phyloP scores from a whole-genome alignment of 2,888 invertebrate genomes.

The Scotopteryx bipunctaria region DNA sequence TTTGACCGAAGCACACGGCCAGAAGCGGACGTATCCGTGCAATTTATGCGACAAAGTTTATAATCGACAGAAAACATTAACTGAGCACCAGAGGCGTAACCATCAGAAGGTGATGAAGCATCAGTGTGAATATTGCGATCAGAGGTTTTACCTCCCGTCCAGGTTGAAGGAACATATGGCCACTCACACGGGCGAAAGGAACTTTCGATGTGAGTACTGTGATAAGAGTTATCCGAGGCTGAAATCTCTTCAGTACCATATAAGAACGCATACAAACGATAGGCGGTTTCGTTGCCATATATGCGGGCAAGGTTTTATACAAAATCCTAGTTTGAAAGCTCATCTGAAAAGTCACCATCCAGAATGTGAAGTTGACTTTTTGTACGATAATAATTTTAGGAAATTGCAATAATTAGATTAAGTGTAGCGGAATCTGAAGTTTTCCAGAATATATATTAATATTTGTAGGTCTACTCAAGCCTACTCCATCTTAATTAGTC shows the following conservation, averaged over 20 bases:
- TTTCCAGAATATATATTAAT: too few species aligned
- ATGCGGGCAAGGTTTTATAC: slow-evolving; percentile 81
- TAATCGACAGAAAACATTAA: slow-evolving; percentile 66
- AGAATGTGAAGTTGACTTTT: too few species aligned
- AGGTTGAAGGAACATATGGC: slow-evolving; percentile 72
- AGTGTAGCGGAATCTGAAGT: too few species aligned
- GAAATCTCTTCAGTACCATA: slow-evolving; percentile 77
- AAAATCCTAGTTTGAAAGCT: slow-evolving; percentile 81
- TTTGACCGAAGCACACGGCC: slow-evolving; percentile 67
- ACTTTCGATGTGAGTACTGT: slow-evolving; percentile 68
- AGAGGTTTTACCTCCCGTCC: slow-evolving; percentile 76
- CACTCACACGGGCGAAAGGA: slow-evolving; percentile 72
- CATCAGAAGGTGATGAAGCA: slow-evolving; percentile 73
- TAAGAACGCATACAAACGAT: slow-evolving; percentile 80
- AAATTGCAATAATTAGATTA: too few species aligned
- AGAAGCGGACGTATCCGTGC: slow-evolving; percentile 63
- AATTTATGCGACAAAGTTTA: slow-evolving; percentile 68
- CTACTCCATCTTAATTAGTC: too few species aligned
- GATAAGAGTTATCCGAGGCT: slow-evolving; percentile 71
- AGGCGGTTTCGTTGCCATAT: slow-evolving; percentile 77
- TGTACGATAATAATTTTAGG: too few species aligned
- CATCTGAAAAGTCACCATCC: slow-evolving; percentile 79
- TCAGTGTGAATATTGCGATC: slow-evolving; percentile 80
- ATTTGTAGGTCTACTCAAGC: too few species aligned
- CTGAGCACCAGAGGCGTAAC: slow-evolving; percentile 66